Evolutionary conservation across 2,797 vertebrate genomes (phyloP), one percentile per base, ranked within the genome.

Genomic region (Trachops cirrhosus): DNA sequence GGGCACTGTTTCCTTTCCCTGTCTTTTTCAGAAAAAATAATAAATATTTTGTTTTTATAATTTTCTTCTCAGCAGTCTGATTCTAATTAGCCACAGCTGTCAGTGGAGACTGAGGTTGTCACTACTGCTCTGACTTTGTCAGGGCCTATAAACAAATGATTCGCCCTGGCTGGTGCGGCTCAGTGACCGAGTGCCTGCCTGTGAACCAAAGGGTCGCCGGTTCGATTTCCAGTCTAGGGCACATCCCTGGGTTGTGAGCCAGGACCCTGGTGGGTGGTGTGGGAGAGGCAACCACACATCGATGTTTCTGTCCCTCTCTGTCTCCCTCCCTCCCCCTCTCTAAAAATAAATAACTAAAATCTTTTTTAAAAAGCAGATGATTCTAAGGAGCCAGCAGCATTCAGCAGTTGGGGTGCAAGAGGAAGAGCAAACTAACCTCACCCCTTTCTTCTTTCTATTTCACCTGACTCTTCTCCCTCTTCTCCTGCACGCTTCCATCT

Each of bases 1-100:
- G 34, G 77, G 59, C 71, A 48, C 59, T 34, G 39, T 71, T 83
- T 68, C 32, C 64, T 87, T 24, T 34, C 37, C 12, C 52, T 57
- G 5, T 77, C 54, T 91, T 87, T 94, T 86, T 16, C 50, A 75
- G 68, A 41, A 62, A 83, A 95, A 96, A 80, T 73, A 68, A 86
- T 88, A 94, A 86, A 70, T 54, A 52, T 48, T 80, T 91, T 95
- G n/a, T 91, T 86, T 44, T 54, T 91, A 0, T 67, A 29, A 75
- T 86, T 92, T 95, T 88, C 41, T 85, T 54, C 70, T 93, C 39
- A 44, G 39, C 34, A 19, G 21, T 24, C 52, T 94, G 67, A 87
- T 85, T 48, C 57, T 84, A 70, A 78, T 74, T 78, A 88, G 50
- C 73, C 37, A 10, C 59, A 48, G 62, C 12, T 2, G 6, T 50